These are phyloP conservation scores for Panthera uncia DNA, from an alignment of 2,113 vertebrate species.

Conservation along the genomic window DNA sequence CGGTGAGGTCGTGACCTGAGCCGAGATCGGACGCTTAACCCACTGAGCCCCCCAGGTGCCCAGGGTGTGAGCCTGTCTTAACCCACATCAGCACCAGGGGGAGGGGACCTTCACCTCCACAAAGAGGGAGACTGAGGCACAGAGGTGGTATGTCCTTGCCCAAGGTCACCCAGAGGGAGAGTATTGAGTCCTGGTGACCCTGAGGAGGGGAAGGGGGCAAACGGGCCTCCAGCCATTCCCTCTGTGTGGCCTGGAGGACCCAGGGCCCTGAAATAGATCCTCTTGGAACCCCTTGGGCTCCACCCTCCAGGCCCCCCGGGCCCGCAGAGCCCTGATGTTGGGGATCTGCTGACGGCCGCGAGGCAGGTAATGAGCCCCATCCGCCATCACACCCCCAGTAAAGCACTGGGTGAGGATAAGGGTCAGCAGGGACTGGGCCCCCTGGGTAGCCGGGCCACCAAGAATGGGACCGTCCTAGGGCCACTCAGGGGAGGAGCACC, in stretches of 20 bases:
- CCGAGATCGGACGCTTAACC: too few species aligned
- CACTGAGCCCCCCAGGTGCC: too few species aligned
- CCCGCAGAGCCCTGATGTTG: background rate
- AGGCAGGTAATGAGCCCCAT: too few species aligned
- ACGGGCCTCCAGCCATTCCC: background rate
- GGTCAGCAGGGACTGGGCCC: background rate
- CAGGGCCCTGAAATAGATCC: too few species aligned
- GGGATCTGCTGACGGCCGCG: background rate
- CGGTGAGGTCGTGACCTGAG: too few species aligned
- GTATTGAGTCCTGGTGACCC: background rate
- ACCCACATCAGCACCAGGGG: background rate
- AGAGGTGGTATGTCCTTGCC: background rate
- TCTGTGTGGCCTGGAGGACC: background rate
- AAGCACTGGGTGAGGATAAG: too few species aligned
- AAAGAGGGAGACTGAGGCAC: background rate
- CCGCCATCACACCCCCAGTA: rapidly evolving
- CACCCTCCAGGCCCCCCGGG: background rate
- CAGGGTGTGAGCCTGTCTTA: too few species aligned
- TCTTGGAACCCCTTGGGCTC: background rate
- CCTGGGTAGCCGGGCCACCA: background rate
- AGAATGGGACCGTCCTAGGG: background rate
- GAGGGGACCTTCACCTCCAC: background rate
- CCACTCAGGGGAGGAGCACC: background rate
- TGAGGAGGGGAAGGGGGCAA: background rate
- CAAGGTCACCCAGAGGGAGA: background rate